Conservation (phyloP, 2,797 vertebrate genomes). For the Somateria mollissima region DNA sequence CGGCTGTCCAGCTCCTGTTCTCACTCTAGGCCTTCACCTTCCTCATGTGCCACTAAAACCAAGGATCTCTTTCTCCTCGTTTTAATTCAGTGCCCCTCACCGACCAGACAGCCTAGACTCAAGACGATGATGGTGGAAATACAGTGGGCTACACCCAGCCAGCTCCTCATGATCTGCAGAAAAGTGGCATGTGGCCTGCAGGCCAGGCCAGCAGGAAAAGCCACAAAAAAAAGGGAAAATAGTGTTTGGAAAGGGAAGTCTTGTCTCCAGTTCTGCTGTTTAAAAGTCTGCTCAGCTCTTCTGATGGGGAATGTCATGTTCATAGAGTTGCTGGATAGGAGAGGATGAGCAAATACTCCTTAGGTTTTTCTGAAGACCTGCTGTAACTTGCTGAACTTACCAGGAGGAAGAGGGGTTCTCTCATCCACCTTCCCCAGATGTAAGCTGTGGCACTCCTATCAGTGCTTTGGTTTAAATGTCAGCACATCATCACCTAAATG, state of each 20-base stretch:
- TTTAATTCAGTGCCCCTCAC: not conserved
- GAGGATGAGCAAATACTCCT: not conserved
- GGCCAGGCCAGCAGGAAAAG: not conserved
- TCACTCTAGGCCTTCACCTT: not conserved
- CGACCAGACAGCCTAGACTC: not conserved
- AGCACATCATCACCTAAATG: not conserved
- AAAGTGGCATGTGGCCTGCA: not conserved
- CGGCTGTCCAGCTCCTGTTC: not conserved
- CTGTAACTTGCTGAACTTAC: not conserved
- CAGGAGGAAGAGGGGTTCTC: not conserved
- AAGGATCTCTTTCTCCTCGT: not conserved
- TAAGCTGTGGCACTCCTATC: rapidly evolving
- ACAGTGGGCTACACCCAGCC: not conserved
- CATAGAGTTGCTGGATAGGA: not conserved
- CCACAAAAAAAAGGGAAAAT: not conserved
- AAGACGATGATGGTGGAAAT: not conserved
- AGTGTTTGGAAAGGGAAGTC: not conserved
- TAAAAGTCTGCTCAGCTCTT: not conserved
- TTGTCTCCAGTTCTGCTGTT: not conserved
- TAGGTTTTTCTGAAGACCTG: not conserved
- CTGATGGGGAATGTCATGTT: not conserved
- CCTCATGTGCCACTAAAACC: not conserved
- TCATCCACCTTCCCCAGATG: not conserved
- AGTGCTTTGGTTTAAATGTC: not conserved
- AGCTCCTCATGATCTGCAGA: not conserved